Conservation (phyloP, 1,140 invertebrate species). For the Vanessa atalanta region DNA sequence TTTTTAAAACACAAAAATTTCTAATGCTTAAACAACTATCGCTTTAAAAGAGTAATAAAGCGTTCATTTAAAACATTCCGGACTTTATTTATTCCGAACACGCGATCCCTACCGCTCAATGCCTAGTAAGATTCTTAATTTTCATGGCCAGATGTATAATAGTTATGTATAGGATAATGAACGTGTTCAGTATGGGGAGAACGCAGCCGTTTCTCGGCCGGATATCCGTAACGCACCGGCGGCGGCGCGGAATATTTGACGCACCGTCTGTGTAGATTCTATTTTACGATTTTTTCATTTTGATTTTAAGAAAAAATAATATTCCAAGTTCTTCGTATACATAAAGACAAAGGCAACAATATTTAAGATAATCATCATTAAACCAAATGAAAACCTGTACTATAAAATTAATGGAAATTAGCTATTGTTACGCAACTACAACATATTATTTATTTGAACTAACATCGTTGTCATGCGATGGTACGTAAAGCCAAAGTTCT, state of each 20-base stretch:
- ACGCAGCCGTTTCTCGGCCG: constrained; percentile 36
- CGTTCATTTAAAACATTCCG: constrained; percentile 41
- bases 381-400: no score
- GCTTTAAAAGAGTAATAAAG: constrained; percentile 39
- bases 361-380: no score
- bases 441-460: no score
- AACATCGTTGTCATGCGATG: no score
- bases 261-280: constrained; percentile 28
- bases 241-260: constrained; percentile 35
- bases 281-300: constrained; percentile 11
- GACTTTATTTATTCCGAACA: constrained; percentile 43
- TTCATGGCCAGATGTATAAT: constrained; percentile 24
- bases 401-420: no score
- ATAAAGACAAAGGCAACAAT: no score
- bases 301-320: neutral
- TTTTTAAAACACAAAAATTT: neutral
- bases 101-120: constrained; percentile 35
- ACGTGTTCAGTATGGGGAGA: constrained; percentile 32
- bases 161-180: constrained; percentile 31
- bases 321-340: no score
- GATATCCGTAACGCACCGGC: constrained; percentile 46
- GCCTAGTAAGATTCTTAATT: constrained; percentile 35
- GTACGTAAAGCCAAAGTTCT: no score
- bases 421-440: no score
- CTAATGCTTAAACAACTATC: constrained; percentile 18